These are phyloP conservation scores for Epizoanthus rinbou DNA, from an alignment of 92 coral and sea anemone genomes.

Conservation along the genomic window DNA sequence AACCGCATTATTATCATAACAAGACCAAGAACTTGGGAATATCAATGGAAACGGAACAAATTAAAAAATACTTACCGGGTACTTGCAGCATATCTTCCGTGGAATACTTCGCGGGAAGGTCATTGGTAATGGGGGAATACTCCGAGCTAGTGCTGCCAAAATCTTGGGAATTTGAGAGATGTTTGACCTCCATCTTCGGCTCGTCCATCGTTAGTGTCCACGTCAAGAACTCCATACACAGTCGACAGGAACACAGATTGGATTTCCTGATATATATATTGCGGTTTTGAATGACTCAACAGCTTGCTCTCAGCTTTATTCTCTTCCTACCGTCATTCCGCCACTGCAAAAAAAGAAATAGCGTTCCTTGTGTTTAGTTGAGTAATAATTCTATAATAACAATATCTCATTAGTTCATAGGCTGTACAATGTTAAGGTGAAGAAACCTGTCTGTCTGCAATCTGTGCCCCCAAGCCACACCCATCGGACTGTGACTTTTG, in stretches of 20 bases:
- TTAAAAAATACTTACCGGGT: constrained; percentile 11
- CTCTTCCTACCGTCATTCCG: too few species aligned
- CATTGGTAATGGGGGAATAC: neutral
- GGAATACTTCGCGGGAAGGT: neutral
- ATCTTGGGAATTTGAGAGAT: constrained; percentile 21
- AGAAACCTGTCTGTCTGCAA: neutral
- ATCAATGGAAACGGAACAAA: neutral
- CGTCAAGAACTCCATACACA: constrained; percentile 27
- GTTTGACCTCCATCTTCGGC: neutral
- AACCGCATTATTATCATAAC: neutral
- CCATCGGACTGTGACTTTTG: neutral
- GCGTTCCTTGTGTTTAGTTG: too few species aligned
- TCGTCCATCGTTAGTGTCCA: constrained; percentile 16
- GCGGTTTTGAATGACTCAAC: neutral
- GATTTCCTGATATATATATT: constrained; percentile 12
- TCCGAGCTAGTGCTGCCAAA: neutral
- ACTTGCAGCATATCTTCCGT: constrained; percentile 8
- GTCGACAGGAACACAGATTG: constrained; percentile 5
- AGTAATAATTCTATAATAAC: too few species aligned
- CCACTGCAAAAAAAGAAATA: too few species aligned
- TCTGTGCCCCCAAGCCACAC: neutral
- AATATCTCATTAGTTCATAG: too few species aligned
- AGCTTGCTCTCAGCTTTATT: neutral
- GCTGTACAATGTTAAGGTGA: too few species aligned
- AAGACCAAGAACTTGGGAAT: neutral